phyloP scores from a whole-genome alignment of 1,140 invertebrate species.

The Formica exsecta region DNA sequence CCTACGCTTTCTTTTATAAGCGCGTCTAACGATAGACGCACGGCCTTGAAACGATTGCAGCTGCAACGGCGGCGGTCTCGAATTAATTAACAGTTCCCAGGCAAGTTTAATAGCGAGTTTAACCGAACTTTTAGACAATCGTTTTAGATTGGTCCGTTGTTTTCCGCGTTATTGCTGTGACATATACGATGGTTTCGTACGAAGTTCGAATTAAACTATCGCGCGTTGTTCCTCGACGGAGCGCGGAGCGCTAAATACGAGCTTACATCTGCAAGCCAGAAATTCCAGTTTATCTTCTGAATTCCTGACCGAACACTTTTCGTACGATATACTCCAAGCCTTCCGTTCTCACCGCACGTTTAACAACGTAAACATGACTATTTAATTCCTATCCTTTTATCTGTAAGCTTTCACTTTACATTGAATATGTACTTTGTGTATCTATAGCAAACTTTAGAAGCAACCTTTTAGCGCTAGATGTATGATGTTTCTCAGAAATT shows the following conservation, averaged over 20 bases:
- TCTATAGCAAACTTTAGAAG: neutral
- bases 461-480: neutral
- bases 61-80: conserved; percentile 44
- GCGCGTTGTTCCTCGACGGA: conserved; percentile 50
- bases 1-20: conserved; percentile 55
- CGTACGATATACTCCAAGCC: conserved; percentile 39
- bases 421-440: neutral
- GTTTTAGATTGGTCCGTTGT: conserved; percentile 75
- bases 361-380: conserved; percentile 49
- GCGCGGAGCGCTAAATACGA: conserved; percentile 53
- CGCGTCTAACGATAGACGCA: conserved; percentile 55
- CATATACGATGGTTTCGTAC: conserved; percentile 51
- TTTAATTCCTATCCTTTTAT: conserved; percentile 56
- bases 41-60: conserved; percentile 59
- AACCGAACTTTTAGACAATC: conserved; percentile 73
- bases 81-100: conserved; percentile 60
- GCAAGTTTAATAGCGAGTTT: conserved; percentile 61
- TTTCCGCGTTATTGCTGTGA: conserved; percentile 72
- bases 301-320: conserved; percentile 60
- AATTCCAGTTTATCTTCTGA: conserved; percentile 64
- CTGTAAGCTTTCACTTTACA: conserved; percentile 31
- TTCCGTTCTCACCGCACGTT: conserved; percentile 43
- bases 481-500: neutral
- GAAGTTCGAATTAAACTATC: conserved; percentile 64
- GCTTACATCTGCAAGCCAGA: conserved; percentile 61